phyloP scores from a whole-genome alignment of 2,113 vertebrate genomes.

The Centropristis striata region DNA sequence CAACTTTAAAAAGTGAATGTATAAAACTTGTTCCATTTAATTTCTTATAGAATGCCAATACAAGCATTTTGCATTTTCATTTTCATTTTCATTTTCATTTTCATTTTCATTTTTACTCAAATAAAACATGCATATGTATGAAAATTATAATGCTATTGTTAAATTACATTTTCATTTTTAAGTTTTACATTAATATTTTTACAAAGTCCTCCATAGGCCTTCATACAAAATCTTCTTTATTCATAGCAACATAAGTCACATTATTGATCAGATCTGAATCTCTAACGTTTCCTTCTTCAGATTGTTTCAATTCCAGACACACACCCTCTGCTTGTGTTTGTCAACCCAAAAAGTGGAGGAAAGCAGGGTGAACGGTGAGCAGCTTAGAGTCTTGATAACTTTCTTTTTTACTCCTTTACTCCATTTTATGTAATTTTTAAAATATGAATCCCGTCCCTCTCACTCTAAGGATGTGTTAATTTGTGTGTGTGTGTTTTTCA shows the following conservation, averaged over 20 bases:
- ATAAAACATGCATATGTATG: too few species aligned
- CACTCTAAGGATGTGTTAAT: too few species aligned
- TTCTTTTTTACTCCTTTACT: background rate
- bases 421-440: background rate
- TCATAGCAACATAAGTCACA: background rate
- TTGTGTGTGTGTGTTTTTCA: slow-evolving; percentile 4
- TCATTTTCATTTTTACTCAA: too few species aligned
- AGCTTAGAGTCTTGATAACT: background rate
- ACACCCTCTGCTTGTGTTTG: slow-evolving; percentile 93
- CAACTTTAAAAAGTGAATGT: too few species aligned
- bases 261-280: background rate
- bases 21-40: too few species aligned
- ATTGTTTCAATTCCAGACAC: slow-evolving; percentile 86
- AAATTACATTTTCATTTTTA: too few species aligned
- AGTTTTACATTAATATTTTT: too few species aligned
- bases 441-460: background rate
- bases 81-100: too few species aligned
- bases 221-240: background rate
- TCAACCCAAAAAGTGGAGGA: slow-evolving; percentile 95
- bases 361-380: slow-evolving; percentile 93
- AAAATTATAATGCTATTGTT: too few species aligned
- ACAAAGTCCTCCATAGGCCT: too few species aligned
- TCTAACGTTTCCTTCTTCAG: slow-evolving; percentile 71
- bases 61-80: too few species aligned
- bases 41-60: too few species aligned